A percentile compares a stretch with the other conserved stretches of the same genome.
These are phyloP conservation scores for Misgurnus mizolepis DNA, from an alignment of 2,113 vertebrate species.

Conservation along the genomic window DNA sequence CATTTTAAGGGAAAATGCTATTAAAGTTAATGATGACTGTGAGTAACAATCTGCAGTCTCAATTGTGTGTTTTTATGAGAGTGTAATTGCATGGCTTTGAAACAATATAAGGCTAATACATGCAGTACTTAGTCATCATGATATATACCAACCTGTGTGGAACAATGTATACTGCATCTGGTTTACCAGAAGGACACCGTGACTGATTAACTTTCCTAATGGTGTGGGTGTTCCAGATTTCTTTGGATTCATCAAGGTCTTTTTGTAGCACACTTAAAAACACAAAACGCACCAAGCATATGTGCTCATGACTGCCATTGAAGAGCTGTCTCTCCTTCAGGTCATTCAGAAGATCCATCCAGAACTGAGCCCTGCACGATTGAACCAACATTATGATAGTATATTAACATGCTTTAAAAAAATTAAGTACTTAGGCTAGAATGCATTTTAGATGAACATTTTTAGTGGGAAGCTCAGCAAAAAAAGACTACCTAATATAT, in stretches of 20 bases:
- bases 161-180: constrained; percentile 37
- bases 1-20: no score
- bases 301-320: constrained; percentile 45
- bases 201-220: constrained; percentile 29
- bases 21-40: no score
- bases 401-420: no score
- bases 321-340: constrained; percentile 41
- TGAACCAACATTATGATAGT: no score
- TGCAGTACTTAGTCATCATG: neutral
- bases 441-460: no score
- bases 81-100: neutral
- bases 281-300: constrained; percentile 20
- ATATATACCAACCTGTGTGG: constrained; percentile 26
- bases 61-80: no score
- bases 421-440: no score
- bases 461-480: no score
- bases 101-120: neutral
- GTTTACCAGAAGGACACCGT: constrained; percentile 43
- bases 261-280: constrained; percentile 37
- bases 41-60: no score
- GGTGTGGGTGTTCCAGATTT: constrained; percentile 45
- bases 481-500: no score
- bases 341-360: constrained; percentile 40
- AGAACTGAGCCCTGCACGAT: constrained; percentile 1
- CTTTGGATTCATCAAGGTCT: constrained; percentile 43